Conservation (phyloP, 2,797 vertebrate genomes). For the Hemitrygon akajei region DNA sequence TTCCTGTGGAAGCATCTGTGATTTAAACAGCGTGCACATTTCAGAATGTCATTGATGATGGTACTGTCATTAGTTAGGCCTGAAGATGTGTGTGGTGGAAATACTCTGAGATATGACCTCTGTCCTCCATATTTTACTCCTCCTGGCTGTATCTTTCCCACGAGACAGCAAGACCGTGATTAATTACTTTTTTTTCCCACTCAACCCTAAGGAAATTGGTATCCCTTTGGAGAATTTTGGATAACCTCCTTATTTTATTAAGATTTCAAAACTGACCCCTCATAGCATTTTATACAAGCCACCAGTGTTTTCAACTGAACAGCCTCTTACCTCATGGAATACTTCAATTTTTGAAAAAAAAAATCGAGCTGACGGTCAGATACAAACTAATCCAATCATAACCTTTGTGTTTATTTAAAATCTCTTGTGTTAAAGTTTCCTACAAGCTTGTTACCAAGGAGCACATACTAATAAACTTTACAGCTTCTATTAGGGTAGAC, state of each 20-base stretch:
- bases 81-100: not conserved
- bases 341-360: not conserved
- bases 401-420: not conserved
- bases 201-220: not conserved
- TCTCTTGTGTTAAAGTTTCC: not conserved
- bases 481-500: not conserved
- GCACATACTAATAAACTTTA: not conserved
- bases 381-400: not conserved
- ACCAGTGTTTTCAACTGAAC: not conserved
- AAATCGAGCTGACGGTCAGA: not conserved
- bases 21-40: not conserved
- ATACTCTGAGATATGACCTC: not conserved
- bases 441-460: not conserved
- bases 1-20: too few species aligned
- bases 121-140: not conserved
- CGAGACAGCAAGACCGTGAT: not conserved
- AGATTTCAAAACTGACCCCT: not conserved
- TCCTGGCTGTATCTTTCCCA: not conserved
- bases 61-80: not conserved
- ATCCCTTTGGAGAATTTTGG: not conserved
- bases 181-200: not conserved
- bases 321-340: not conserved
- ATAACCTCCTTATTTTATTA: not conserved
- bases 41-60: not conserved
- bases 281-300: not conserved